phyloP scores from a whole-genome alignment of 2,888 invertebrate species.

The Tipula helvola region DNA sequence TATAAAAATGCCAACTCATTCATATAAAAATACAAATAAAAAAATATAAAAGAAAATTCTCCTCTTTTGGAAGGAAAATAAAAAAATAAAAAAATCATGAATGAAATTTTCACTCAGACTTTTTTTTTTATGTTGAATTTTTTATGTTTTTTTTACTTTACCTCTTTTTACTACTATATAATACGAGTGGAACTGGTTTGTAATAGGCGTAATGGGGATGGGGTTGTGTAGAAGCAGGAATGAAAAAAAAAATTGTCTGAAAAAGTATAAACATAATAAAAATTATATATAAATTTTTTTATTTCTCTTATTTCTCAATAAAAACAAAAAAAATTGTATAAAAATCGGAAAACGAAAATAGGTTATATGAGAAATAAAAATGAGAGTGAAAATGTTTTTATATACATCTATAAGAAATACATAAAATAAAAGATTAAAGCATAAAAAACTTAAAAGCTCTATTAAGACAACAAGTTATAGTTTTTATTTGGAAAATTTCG shows the following conservation, averaged over 20 bases:
- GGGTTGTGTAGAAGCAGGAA: neutral
- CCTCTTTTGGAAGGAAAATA: neutral
- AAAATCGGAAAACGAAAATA: neutral
- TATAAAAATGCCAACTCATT: neutral
- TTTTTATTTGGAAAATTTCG: neutral
- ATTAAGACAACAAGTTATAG: neutral
- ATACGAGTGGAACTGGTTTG: neutral
- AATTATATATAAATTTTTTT: neutral
- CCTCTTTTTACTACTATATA: slow-evolving; percentile 4
- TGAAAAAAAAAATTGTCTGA: neutral
- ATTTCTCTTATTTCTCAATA: neutral
- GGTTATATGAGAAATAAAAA: neutral
- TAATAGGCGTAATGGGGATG: neutral
- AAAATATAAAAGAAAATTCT: neutral
- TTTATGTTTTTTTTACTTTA: neutral
- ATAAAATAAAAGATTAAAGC: slow-evolving; percentile 4
- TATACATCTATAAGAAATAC: neutral
- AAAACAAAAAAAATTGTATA: neutral
- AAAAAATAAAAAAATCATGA: neutral
- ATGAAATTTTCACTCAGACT: slow-evolving; percentile 4
- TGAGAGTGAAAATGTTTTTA: neutral
- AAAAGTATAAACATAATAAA: slow-evolving; percentile 4
- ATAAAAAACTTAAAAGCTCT: neutral
- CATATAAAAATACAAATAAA: neutral
- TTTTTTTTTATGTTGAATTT: neutral